Evolutionary conservation across 1,140 invertebrate species (phyloP).

Genomic region (Drosophila athabasca): DNA sequence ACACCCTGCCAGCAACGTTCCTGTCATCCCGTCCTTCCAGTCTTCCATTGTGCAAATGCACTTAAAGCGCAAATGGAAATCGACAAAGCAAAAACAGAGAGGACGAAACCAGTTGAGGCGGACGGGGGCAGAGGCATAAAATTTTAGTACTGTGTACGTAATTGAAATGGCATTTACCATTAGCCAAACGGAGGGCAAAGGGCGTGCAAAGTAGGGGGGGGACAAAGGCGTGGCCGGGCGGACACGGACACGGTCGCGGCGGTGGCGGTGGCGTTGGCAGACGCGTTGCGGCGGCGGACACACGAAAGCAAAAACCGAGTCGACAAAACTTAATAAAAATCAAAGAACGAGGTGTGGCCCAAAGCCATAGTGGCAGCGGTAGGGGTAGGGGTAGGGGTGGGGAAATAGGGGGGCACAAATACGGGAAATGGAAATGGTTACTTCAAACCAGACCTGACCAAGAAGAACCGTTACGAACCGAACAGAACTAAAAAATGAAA

Average conservation of each 20-base stretch:
- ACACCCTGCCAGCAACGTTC: not conserved
- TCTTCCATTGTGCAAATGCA: constrained; percentile 69
- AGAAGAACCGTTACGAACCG: not conserved
- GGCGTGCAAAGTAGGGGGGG: constrained; percentile 17
- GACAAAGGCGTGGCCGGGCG: constrained; percentile 45
- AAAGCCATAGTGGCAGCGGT: constrained; percentile 9
- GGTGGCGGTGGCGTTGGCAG: constrained; percentile 15
- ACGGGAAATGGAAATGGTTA: constrained; percentile 57
- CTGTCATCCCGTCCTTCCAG: not conserved
- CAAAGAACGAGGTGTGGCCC: constrained; percentile 74
- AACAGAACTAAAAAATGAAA: constrained; percentile 46
- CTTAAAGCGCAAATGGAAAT: constrained; percentile 77
- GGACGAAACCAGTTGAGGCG: not conserved
- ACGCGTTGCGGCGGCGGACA: constrained; percentile 20
- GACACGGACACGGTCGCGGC: constrained; percentile 35
- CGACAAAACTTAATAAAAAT: constrained; percentile 76
- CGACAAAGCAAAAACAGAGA: constrained; percentile 33
- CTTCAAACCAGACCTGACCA: constrained; percentile 37
- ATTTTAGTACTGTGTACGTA: constrained; percentile 77
- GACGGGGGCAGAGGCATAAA: constrained; percentile 59
- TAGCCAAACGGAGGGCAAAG: constrained; percentile 48
- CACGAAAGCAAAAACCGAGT: constrained; percentile 55
- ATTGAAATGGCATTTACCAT: constrained; percentile 79
- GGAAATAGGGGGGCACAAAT: not conserved
- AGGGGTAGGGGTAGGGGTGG: not conserved